Evolutionary conservation across 2,113 vertebrate genomes (phyloP), one percentile per base, ranked within the genome.

Genomic region (Cettia cetti): DNA sequence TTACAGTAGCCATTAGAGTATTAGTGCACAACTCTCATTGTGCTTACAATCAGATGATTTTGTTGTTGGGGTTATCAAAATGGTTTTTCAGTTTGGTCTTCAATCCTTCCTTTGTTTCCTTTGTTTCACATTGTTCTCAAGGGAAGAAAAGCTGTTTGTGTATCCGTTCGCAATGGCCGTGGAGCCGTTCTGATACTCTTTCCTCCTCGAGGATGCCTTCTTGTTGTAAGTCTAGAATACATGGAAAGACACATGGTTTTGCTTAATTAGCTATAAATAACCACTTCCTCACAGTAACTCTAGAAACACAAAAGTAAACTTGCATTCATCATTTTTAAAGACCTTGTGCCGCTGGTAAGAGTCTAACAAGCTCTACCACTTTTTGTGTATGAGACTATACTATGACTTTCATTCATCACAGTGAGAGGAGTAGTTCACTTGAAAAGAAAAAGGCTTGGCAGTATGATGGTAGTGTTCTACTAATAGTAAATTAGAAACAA

Each of bases 151-250:
- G 85, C 98, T 98, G 66, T 98, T 99, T 90, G 97, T 97, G 82
- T 99, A 98, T 74, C 99, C 99, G 0, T 99, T 99, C 45, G 89
- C 96, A 10, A 98, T 95, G 45, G 95, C 76, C 24, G 84, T 44
- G 9, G 98, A 98, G 53, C 99, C 98, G 1, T 99, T 99, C 97
- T 98, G 97, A 79, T 98, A 98, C 74, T 98, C 99, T 98, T 98
- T 99, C 97, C 98, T 98, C 90, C 94, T 96, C 30, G 98, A 98
- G 52, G 94, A 84, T 5, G 97, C 97, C 72, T 98, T 97, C 97
- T 98, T 99, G 95, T 99, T 99, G 98, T 99, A 99, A n/a, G 99
- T 99, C 99, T 99, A 94, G 85, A 98, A 97, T 49, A 88, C 10
- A 97, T 0, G 49, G 50, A 82, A 89, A 65, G 72, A 95, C 83